Percentiles rank a stretch among this genome's conserved stretches.
Evolutionary conservation across 2,113 vertebrate genomes (phyloP).

Genomic region (Tetraodon nigroviridis): DNA sequence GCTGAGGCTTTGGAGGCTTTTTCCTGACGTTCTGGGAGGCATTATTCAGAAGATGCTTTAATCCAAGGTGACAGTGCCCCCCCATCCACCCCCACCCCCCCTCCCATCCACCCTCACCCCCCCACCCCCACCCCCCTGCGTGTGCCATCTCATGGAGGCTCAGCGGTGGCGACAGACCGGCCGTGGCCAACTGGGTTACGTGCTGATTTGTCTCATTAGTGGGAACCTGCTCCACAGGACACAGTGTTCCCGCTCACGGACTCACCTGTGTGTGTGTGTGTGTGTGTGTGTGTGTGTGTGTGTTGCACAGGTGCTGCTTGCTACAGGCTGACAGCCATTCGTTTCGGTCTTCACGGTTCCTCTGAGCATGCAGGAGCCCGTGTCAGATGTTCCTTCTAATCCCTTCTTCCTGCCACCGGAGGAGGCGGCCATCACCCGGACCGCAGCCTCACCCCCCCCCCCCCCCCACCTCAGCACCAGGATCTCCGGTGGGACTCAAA

Average conservation of each 20-base stretch:
- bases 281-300: too few species aligned
- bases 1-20: constrained; percentile 28
- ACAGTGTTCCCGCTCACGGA: neutral
- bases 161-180: constrained; percentile 12
- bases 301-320: constrained; percentile 10
- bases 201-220: constrained; percentile 16
- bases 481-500: neutral
- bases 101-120: too few species aligned
- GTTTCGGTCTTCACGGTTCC: constrained; percentile 25
- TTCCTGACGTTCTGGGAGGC: constrained; percentile 44
- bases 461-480: neutral
- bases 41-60: constrained; percentile 54
- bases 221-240: neutral
- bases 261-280: constrained; percentile 10
- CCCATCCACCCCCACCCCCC: constrained; percentile 7
- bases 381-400: constrained; percentile 43
- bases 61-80: constrained; percentile 60
- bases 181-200: constrained; percentile 28
- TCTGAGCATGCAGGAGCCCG: constrained; percentile 20
- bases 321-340: constrained; percentile 28
- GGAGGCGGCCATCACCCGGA: constrained; percentile 17
- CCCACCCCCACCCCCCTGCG: too few species aligned
- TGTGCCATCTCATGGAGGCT: constrained; percentile 32
- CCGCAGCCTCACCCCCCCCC: neutral
- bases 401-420: constrained; percentile 37